Evolutionary conservation across 2,797 vertebrate genomes (phyloP), one percentile per base, ranked within the genome.

Genomic region (Spizella passerina): DNA sequence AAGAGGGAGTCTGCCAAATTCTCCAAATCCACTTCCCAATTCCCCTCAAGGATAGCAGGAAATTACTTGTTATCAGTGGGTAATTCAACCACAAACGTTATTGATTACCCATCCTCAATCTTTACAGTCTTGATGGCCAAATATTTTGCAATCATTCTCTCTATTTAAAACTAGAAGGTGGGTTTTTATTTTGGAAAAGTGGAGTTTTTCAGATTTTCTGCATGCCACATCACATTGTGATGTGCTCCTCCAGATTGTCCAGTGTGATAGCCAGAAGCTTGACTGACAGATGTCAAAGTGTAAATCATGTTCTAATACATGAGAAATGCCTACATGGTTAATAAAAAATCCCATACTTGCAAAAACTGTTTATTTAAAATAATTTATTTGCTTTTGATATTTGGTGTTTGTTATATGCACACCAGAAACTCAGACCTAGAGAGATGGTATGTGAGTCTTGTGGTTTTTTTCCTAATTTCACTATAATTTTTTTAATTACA

Each of bases 31-130:
- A 79, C 95, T 97, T 96, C 93, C 89, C 91, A 93, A 94, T 96
- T 97, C 91, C 90, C 80, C 70, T 96, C 96, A 96, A 86, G 94
- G 95, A 93, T 59, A 79, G 82, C 91, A 98, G 95, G 95, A 98
- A 98, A 97, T 96, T 93, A 95, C 94, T 97, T 95, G 86, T 94
- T 97, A 97, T 96, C 94, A 96, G 87, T 86, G 75, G 81, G 83
- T 88, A 97, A 91, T 96, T 91, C 79, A 90, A 59, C 82, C 72
- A 92, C 81, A 96, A 94, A 76, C 4, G 0, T 96, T 97, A 97
- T 96, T 94, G 95, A 97, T 97, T 93, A 94, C 64, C 63, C 78
- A 89, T 38, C 61, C 82, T 83, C 94, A 95, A 82, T 91, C 95
- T 82, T 96, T 78, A 85, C 81, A 93, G 89, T 65, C 39, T 63